Evolutionary conservation across 2,113 vertebrate genomes (phyloP).

Genomic region (Psephotus haematonotus): DNA sequence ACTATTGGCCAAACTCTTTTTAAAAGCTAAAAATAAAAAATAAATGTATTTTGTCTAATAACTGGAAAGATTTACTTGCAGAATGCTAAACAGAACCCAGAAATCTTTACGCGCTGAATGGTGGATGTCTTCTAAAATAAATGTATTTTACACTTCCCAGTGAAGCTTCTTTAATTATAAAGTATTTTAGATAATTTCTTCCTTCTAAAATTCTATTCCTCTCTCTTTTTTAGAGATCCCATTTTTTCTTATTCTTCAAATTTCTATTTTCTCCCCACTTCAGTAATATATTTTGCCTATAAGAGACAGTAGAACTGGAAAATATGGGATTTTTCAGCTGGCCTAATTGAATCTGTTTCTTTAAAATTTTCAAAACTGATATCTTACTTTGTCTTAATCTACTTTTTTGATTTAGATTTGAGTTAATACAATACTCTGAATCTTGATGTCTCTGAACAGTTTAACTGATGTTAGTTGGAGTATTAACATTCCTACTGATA

Average conservation of each 20-base stretch:
- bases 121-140: background rate
- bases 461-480: background rate
- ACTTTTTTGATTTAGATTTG: background rate
- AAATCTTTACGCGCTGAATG: background rate
- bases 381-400: background rate
- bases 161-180: background rate
- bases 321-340: background rate
- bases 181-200: background rate
- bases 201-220: background rate
- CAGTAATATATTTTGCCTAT: background rate
- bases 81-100: background rate
- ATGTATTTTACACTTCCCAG: background rate
- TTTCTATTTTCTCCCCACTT: background rate
- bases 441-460: background rate
- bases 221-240: background rate
- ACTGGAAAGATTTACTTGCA: background rate
- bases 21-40: background rate
- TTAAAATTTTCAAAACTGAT: background rate
- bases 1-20: background rate
- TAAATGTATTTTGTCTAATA: background rate
- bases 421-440: background rate
- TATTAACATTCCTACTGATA: background rate
- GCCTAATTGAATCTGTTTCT: background rate
- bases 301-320: background rate
- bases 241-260: background rate